Evolutionary conservation across 2,113 vertebrate genomes (phyloP).

Genomic region (Pardalotus punctatus): DNA sequence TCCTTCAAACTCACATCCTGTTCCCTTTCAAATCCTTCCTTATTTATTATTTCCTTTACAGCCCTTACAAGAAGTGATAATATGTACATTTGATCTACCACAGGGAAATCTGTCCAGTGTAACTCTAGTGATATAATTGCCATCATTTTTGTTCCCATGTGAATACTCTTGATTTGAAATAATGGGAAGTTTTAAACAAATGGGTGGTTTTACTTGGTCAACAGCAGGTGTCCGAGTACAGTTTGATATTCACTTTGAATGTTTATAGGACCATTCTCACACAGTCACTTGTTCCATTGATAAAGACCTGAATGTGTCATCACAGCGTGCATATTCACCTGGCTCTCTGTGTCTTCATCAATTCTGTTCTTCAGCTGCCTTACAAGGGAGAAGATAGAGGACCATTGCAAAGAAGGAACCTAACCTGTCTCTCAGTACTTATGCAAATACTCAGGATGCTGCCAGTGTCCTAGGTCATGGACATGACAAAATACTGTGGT

Average conservation of each 20-base stretch:
- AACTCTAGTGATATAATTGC: not conserved
- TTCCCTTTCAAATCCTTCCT: not conserved
- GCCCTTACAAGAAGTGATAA: not conserved
- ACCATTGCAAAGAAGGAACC: not conserved
- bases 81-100: not conserved
- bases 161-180: not conserved
- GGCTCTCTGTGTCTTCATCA: not conserved
- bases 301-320: not conserved
- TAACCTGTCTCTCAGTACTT: not conserved
- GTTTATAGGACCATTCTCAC: not conserved
- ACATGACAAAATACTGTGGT: not conserved
- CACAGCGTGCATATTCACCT: not conserved
- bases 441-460: not conserved
- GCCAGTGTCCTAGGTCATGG: not conserved
- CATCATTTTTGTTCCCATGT: not conserved
- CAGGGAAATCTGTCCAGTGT: not conserved
- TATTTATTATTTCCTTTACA: not conserved
- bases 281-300: not conserved
- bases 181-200: not conserved
- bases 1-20: not conserved
- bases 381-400: not conserved
- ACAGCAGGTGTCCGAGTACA: not conserved
- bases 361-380: not conserved
- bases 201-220: not conserved
- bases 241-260: not conserved